Conservation (phyloP, 2,113 vertebrate genomes). For the Cebus imitator region DNA sequence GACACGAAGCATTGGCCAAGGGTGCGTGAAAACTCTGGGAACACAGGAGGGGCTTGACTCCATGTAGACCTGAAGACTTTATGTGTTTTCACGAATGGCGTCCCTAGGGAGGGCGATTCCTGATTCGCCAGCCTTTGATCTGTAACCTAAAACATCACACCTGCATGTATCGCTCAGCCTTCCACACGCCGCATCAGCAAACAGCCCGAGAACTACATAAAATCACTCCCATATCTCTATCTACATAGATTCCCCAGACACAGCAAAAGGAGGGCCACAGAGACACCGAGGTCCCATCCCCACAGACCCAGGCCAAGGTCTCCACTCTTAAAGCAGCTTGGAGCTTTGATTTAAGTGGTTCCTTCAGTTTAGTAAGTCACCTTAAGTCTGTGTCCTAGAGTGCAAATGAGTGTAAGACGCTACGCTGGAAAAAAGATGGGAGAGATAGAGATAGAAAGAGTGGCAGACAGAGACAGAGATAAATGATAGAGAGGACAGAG, state of each 20-base stretch:
- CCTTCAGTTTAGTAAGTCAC: not conserved
- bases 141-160: not conserved
- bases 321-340: not conserved
- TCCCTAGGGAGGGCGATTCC: not conserved
- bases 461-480: not conserved
- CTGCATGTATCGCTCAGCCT: accelerated
- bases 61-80: not conserved
- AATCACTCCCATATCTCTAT: too few species aligned
- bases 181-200: not conserved
- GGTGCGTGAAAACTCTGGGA: too few species aligned
- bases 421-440: not conserved
- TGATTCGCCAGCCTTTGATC: not conserved
- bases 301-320: not conserved
- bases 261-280: accelerated
- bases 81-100: accelerated
- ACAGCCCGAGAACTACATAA: not conserved
- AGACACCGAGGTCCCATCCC: accelerated
- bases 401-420: too few species aligned
- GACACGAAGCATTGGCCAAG: not conserved
- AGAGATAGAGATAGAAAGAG: not conserved
- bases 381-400: not conserved
- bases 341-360: too few species aligned
- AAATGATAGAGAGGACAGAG: too few species aligned
- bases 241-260: not conserved
- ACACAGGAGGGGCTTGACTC: accelerated